Base-by-base conservation (phyloP, 2,797 vertebrate genomes). In the Hapalemur alaotrensis region DNA sequence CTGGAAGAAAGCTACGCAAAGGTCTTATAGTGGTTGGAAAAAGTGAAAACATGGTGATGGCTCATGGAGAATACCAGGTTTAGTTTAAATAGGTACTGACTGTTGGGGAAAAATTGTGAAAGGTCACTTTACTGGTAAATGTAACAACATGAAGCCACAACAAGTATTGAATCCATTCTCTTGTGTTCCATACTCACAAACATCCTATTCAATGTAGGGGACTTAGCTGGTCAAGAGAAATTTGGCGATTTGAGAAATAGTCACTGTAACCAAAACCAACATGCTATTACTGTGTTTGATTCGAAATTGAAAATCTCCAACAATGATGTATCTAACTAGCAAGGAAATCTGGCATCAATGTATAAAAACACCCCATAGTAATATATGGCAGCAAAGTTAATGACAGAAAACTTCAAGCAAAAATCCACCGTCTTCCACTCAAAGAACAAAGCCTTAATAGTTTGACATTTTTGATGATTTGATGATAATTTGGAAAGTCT, bases 301-400 rank as follows among this genome's bases (percentile, higher is more conserved):
- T 99, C 99, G 97, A 99, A 99, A 97, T 99, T 99, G 95, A 99
- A 99, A 98, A 99, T 99, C 97, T 99, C 99, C 96, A 99, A 99
- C 98, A 99, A 99, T 98, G 99, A 99, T 72, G 99, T 99, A 97
- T 99, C 99, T 61, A 99, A 99, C 92, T 99, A 99, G 99, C 99
- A 99, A 98, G 99, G 99, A 98, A 99, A 99, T 97, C 98, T 99
- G 98, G 99, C 99, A 98, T 99, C 99, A 81, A 99, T 99, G 97
- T 99, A 99, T 97, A 99, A 99, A 99, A 99, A 99, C 98, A 99
- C 98, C 99, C 99, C 94, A 99, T 99, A 96, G 99, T 99, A 97
- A 99, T 99, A 91, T 99, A 99, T 67, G 99, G 99, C 97, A 99
- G 99, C 98, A 99, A 99, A 98, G 99, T 99, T 98, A 99, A 99